Conservation (phyloP, 2,888 invertebrate genomes). For the Parnassius glacialis region DNA sequence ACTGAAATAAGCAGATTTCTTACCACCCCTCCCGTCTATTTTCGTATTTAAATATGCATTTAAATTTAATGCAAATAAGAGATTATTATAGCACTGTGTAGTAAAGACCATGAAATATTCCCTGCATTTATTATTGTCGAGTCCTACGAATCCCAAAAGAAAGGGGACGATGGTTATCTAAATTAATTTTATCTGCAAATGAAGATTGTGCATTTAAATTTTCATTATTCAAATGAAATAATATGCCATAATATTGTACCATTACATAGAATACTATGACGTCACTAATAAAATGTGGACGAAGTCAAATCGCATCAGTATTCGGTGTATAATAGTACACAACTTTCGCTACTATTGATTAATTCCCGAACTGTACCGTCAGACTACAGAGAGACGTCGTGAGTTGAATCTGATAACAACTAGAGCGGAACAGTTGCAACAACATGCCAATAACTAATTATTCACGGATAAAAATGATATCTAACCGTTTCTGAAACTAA, state of each 20-base stretch:
- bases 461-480: slow-evolving; percentile 25
- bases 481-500: slow-evolving; percentile 10
- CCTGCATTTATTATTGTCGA: no score
- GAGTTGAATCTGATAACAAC: slow-evolving; percentile 51
- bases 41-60: no score
- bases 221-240: no score
- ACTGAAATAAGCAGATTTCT: no score
- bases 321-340: slow-evolving; percentile 34
- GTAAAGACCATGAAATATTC: no score
- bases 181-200: no score
- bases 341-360: slow-evolving; percentile 58
- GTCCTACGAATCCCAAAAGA: no score
- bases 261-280: slow-evolving; percentile 29
- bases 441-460: slow-evolving; percentile 35
- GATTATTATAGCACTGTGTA: no score
- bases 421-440: slow-evolving; percentile 45
- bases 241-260: background rate
- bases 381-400: slow-evolving; percentile 45
- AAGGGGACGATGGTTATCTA: no score
- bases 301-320: slow-evolving; percentile 38
- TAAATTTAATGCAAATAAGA: no score
- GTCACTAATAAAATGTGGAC: slow-evolving; percentile 29
- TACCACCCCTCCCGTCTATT: no score
- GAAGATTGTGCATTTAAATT: no score
- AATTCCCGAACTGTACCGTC: slow-evolving; percentile 43